Conservation (phyloP, 2,797 vertebrate genomes). For the Nothura maculosa region DNA sequence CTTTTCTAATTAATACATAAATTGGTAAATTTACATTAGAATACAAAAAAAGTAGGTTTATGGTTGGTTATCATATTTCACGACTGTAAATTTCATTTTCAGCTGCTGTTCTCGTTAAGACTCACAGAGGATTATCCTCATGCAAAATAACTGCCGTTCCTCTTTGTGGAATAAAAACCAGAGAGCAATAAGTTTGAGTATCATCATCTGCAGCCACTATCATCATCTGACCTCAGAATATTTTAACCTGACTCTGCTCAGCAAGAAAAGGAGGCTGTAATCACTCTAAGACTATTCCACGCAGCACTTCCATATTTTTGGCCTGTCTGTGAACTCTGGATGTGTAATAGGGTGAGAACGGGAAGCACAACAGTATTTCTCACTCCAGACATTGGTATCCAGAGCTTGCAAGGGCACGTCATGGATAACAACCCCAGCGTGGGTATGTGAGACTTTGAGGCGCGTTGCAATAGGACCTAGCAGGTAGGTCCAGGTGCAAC, state of each 20-base stretch:
- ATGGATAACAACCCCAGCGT: rapidly evolving
- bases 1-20: background rate
- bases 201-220: background rate
- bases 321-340: background rate
- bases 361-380: background rate
- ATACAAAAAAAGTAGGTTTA: background rate
- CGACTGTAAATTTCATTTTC: background rate
- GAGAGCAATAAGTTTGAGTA: background rate
- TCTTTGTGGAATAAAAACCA: background rate
- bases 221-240: background rate
- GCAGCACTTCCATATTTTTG: background rate
- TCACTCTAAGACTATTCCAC: background rate
- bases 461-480: background rate
- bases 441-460: background rate
- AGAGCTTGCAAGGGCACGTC: background rate
- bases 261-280: background rate
- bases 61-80: background rate
- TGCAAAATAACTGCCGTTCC: background rate
- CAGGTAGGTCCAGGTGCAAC: background rate
- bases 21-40: background rate
- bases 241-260: background rate
- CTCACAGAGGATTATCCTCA: background rate
- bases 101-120: background rate
- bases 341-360: background rate
- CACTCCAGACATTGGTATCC: background rate